Evolutionary conservation across 2,888 invertebrate genomes (phyloP).

Genomic region (Drosophila demipolita): DNA sequence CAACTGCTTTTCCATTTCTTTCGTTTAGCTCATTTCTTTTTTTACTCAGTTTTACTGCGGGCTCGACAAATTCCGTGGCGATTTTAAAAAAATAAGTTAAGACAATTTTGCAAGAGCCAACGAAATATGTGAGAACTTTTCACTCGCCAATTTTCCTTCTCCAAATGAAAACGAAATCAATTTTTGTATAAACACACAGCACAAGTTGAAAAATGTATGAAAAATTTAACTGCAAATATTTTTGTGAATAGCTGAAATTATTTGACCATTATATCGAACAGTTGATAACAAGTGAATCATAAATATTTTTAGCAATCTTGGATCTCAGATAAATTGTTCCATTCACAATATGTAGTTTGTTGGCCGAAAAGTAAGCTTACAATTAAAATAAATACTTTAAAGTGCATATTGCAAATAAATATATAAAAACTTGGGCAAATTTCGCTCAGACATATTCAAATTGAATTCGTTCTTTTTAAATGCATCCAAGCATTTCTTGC

Average conservation of each 20-base stretch:
- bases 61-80: slow-evolving; percentile 39
- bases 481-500: background rate
- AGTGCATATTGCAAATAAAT: background rate
- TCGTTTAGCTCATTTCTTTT: slow-evolving; percentile 16
- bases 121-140: slow-evolving; percentile 24
- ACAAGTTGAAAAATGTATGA: background rate
- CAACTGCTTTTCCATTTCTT: slow-evolving; percentile 44
- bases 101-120: slow-evolving; percentile 19
- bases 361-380: background rate
- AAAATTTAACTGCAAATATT: background rate
- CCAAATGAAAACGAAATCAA: slow-evolving; percentile 8
- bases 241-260: background rate
- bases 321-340: background rate
- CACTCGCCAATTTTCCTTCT: too few relatives aligned
- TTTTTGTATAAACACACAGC: background rate
- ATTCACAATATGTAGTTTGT: background rate
- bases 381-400: background rate
- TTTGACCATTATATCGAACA: background rate
- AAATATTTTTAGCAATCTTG: background rate
- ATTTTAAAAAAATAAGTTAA: slow-evolving; percentile 15
- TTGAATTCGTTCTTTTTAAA: background rate
- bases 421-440: background rate
- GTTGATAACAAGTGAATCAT: background rate
- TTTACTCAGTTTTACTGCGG: slow-evolving; percentile 9
- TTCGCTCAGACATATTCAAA: background rate